These are phyloP conservation scores for Fistularia commersonii DNA, from an alignment of 2,797 vertebrate species.

Conservation along the genomic window DNA sequence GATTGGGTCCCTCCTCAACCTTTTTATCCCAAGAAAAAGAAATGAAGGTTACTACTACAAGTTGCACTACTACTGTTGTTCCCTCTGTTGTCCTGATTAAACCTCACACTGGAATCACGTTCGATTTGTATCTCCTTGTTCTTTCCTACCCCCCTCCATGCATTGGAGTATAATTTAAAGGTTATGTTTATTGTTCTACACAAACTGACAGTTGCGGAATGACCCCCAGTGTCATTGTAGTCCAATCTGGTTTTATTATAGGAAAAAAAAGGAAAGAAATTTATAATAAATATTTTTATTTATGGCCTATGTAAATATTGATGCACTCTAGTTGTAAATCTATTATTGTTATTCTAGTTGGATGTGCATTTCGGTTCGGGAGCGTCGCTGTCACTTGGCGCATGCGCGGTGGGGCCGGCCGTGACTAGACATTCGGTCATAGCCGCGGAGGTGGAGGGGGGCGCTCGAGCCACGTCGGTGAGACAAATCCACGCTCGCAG, in stretches of 20 bases:
- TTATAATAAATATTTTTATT: too few relatives aligned
- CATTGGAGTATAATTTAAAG: too few relatives aligned
- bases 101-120: constrained; percentile 30
- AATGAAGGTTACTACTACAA: constrained; percentile 33
- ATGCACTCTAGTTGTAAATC: too few relatives aligned
- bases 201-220: neutral
- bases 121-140: neutral
- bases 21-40: constrained; percentile 19
- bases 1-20: neutral
- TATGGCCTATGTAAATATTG: too few relatives aligned
- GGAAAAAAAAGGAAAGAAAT: neutral
- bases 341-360: too few relatives aligned
- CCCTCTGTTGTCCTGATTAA: constrained; percentile 51
- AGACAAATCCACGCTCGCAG: constrained; percentile 65
- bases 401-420: constrained; percentile 57
- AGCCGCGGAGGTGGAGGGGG: constrained; percentile 59
- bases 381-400: constrained; percentile 24
- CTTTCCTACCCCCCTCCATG: too few relatives aligned
- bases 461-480: constrained; percentile 68
- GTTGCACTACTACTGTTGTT: constrained; percentile 53
- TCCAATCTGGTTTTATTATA: neutral
- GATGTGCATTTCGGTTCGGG: too few relatives aligned
- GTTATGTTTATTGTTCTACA: too few relatives aligned
- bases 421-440: constrained; percentile 77
- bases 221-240: neutral